Conservation (phyloP, 2,113 vertebrate species). For the Pampusana beccarii region DNA sequence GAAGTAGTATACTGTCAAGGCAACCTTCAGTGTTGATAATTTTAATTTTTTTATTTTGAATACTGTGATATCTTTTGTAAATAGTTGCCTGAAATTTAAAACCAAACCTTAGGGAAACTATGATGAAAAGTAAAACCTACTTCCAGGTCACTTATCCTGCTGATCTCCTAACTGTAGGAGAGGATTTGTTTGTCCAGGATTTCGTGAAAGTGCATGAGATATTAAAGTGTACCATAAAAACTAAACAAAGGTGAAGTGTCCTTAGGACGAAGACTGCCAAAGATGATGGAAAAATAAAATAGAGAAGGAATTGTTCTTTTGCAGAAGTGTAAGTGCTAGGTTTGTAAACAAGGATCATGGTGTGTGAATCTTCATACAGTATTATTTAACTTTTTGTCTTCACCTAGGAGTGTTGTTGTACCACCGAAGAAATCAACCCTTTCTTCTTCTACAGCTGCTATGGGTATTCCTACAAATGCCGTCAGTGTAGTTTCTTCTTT, state of each 20-base stretch:
- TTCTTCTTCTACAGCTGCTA: slow-evolving; percentile 63
- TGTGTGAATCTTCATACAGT: neutral
- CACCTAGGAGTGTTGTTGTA: slow-evolving; percentile 89
- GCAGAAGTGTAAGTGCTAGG: neutral
- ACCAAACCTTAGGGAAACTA: neutral
- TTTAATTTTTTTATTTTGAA: neutral
- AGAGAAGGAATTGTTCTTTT: neutral
- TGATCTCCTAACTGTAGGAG: neutral
- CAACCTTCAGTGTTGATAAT: neutral
- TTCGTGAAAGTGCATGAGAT: neutral
- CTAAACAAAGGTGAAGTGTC: neutral
- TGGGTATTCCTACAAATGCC: slow-evolving; percentile 75
- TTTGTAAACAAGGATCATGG: neutral
- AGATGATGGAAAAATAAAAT: neutral
- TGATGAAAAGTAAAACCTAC: neutral
- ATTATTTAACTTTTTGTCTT: neutral
- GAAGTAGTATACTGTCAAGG: neutral
- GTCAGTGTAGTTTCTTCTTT: slow-evolving; percentile 89
- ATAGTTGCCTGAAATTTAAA: neutral
- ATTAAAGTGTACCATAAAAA: neutral
- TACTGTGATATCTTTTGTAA: neutral
- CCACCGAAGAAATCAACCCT: slow-evolving; percentile 85
- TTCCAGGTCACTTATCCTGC: neutral
- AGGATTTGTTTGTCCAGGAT: neutral
- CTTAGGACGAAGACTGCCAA: neutral